Evolutionary conservation across 53 echinoderm and acorn worm genomes (phyloP).

Genomic region (Luidia sarsii): DNA sequence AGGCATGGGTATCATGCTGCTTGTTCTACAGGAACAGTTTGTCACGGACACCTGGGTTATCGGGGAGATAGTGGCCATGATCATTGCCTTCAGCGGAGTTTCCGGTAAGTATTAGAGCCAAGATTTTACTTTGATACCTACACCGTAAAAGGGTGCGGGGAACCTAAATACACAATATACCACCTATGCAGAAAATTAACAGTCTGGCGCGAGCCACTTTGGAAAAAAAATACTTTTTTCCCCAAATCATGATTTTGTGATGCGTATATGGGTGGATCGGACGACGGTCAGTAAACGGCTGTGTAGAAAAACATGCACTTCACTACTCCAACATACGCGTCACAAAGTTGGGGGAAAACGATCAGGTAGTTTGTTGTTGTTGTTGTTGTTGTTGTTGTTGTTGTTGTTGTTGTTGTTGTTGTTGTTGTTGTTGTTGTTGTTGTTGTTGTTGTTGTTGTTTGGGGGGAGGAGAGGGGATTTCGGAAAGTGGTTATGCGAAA

Average conservation of each 20-base stretch:
- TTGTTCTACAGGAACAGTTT: slow-evolving; percentile 6
- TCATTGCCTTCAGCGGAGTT: background rate
- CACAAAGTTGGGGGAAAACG: background rate
- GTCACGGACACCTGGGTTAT: background rate
- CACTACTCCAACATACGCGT: too few species aligned
- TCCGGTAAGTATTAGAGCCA: background rate
- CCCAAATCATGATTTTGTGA: too few species aligned
- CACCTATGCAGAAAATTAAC: too few species aligned
- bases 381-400: too few species aligned
- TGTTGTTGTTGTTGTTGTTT: background rate
- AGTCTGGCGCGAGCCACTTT: too few species aligned
- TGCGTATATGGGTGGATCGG: too few species aligned
- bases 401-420: background rate
- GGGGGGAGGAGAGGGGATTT: too few species aligned
- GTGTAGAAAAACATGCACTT: background rate
- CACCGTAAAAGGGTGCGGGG: background rate
- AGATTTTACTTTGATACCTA: background rate
- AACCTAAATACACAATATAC: too few species aligned
- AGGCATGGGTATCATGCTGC: slow-evolving; percentile 9
- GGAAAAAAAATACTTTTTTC: too few species aligned
- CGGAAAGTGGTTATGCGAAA: too few species aligned
- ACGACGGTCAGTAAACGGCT: too few species aligned
- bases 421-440: background rate
- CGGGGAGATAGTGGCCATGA: background rate
- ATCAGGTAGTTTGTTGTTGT: too few species aligned